Evolutionary conservation across 1,140 invertebrate genomes (phyloP), one percentile per base, ranked within the genome.

Genomic region (Nomia melanderi): DNA sequence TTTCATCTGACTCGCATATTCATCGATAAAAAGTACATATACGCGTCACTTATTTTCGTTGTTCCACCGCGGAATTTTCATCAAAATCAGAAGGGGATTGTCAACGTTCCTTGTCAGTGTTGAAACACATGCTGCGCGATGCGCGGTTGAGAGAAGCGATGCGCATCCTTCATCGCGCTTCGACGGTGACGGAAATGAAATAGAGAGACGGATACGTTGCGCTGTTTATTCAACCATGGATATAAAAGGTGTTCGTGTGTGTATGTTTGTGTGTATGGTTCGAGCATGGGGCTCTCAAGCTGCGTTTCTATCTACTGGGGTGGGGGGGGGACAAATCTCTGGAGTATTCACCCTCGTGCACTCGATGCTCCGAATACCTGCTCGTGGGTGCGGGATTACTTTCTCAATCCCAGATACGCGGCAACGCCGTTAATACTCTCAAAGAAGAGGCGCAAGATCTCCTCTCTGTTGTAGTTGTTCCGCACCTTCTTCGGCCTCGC

Each of bases 391-490:
- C 75, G 44, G 41, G 39, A 50, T 83, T 87, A 87, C 44, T 87
- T 85, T 79, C 77, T 66, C 64, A 85, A 70, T 54, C 78, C 86
- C 74, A 88, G 79, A 82, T 82, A 88, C 33, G 86, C 75, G 67
- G 85, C 77, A 66, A 86, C 78, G 74, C 81, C 86, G 23, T 83
- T 83, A 84, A 87, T 75, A 78, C 74, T 87, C 47, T 86, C 81
- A 79, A 77, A 81, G 80, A 87, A 86, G 78, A 85, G 82, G 74
- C 74, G 80, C 54, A 79, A 83, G 65, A 71, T 76, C 59, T 78
- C 65, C 29, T 79, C 25, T 27, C 72, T 77, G 71, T 77, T 56
- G 75, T 86, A 82, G 71, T 76, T 54, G 56, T 76, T 71, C 72
- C 33, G 77, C 77, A 60, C 73, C 66, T 60, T 74, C 50, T 65